Conservation (phyloP, 1,140 invertebrate species). For the Achatina immaculata region DNA sequence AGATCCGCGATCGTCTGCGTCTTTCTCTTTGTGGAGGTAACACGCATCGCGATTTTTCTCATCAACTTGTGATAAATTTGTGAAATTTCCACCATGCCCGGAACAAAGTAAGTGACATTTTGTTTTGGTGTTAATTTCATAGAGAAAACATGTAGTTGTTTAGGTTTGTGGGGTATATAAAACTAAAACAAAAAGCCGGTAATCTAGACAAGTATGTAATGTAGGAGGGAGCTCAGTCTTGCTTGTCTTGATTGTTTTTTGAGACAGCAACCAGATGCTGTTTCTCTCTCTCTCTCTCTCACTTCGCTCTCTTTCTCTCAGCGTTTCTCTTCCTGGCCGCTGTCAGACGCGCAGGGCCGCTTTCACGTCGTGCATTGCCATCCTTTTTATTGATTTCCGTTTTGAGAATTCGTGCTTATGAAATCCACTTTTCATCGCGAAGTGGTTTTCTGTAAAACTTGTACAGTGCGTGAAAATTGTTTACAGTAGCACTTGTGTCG, state of each 20-base stretch:
- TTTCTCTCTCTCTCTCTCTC: not conserved
- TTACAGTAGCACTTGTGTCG: no score
- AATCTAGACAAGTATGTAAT: no score
- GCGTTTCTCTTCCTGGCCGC: no score
- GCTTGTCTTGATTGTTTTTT: no score
- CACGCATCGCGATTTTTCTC: not conserved
- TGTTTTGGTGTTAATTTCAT: not conserved
- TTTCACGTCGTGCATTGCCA: not conserved
- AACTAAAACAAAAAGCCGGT: no score
- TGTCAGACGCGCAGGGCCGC: no score
- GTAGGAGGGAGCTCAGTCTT: no score
- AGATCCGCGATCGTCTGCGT: constrained; percentile 11
- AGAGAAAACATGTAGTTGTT: no score
- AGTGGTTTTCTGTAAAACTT: no score
- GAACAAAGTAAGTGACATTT: constrained; percentile 47
- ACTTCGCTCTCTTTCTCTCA: not conserved
- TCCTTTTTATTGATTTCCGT: constrained; percentile 16
- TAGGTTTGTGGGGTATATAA: no score
- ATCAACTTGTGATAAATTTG: not conserved
- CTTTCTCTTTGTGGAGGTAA: constrained; percentile 12
- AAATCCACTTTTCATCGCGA: no score
- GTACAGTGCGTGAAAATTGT: no score
- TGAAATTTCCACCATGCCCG: constrained; percentile 43
- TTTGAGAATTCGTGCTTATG: not conserved
- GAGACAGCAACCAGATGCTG: not conserved